Conservation (phyloP, 2,797 vertebrate genomes). For the Leucoraja ocellata region DNA sequence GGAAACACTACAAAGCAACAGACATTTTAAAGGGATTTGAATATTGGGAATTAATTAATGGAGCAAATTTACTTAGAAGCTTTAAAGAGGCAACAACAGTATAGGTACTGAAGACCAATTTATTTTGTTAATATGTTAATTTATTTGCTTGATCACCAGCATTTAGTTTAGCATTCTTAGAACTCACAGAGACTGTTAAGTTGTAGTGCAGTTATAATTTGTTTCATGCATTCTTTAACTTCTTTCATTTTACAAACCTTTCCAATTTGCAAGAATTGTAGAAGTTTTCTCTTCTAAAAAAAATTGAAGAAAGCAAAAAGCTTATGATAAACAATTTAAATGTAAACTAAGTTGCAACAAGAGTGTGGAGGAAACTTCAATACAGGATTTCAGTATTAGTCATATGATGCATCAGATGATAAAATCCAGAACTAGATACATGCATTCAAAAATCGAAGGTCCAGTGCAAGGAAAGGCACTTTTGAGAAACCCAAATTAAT, state of each 20-base stretch:
- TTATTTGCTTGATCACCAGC: slow-evolving; percentile 11
- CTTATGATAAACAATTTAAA: slow-evolving; percentile 37
- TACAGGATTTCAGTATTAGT: slow-evolving; percentile 30
- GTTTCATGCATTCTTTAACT: slow-evolving; percentile 29
- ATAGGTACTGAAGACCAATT: slow-evolving; percentile 33
- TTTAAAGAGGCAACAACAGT: slow-evolving; percentile 19
- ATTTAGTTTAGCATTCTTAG: slow-evolving; percentile 15
- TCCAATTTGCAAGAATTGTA: slow-evolving; percentile 38
- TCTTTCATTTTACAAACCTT: slow-evolving; percentile 34
- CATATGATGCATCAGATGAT: neutral
- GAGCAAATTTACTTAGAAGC: slow-evolving; percentile 31
- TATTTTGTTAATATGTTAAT: slow-evolving; percentile 34
- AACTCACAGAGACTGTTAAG: slow-evolving; percentile 32
- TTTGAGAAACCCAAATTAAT: neutral
- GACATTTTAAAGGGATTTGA: slow-evolving; percentile 17
- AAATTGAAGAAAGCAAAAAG: slow-evolving; percentile 35
- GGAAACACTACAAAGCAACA: slow-evolving; percentile 38
- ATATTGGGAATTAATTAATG: slow-evolving; percentile 19
- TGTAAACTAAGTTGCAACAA: slow-evolving; percentile 38
- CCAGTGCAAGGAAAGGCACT: neutral
- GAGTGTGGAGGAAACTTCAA: slow-evolving; percentile 20
- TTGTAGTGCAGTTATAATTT: slow-evolving; percentile 38
- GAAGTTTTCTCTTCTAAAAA: slow-evolving; percentile 39
- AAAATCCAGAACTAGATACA: neutral
- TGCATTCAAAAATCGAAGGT: slow-evolving; percentile 14